A percentile compares a stretch with the other conserved stretches of the same genome.
Conservation (phyloP, 2,113 vertebrate genomes). For the Carassius auratus region DNA sequence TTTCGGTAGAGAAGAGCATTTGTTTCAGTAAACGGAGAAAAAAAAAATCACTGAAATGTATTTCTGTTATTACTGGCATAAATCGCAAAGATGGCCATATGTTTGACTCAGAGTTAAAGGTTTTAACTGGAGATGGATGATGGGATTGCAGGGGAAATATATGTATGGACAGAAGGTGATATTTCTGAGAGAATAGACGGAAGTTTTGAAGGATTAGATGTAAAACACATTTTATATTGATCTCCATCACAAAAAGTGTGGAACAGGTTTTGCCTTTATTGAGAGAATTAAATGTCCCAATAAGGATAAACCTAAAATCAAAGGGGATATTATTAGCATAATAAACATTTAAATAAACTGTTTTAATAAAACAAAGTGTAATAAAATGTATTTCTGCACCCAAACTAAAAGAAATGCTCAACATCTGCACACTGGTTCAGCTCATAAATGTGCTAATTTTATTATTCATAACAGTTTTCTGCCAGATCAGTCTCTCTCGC, state of each 20-base stretch:
- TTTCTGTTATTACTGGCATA: slow-evolving; percentile 29
- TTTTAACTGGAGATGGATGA: slow-evolving; percentile 5
- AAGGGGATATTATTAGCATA: too few relatives aligned
- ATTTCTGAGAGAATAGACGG: background rate
- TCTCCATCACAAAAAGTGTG: background rate
- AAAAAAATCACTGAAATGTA: slow-evolving; percentile 14
- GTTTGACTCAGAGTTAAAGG: background rate
- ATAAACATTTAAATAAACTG: too few relatives aligned
- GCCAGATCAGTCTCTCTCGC: slow-evolving; percentile 19
- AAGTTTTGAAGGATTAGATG: background rate
- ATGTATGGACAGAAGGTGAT: background rate
- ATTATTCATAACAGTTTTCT: background rate
- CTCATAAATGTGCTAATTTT: slow-evolving; percentile 29
- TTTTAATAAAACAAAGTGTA: background rate
- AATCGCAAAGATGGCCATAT: slow-evolving; percentile 1
- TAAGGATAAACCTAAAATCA: too few relatives aligned
- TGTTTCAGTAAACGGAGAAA: slow-evolving; percentile 33
- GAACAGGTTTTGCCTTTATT: background rate
- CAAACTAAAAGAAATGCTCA: background rate
- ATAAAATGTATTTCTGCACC: background rate
- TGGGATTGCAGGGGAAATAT: background rate
- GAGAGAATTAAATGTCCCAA: too few relatives aligned
- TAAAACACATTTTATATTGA: background rate
- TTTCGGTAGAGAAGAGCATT: slow-evolving; percentile 39
- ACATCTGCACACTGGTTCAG: background rate